phyloP scores from a whole-genome alignment of 2,797 vertebrate genomes.

The Carcharodon carcharias region DNA sequence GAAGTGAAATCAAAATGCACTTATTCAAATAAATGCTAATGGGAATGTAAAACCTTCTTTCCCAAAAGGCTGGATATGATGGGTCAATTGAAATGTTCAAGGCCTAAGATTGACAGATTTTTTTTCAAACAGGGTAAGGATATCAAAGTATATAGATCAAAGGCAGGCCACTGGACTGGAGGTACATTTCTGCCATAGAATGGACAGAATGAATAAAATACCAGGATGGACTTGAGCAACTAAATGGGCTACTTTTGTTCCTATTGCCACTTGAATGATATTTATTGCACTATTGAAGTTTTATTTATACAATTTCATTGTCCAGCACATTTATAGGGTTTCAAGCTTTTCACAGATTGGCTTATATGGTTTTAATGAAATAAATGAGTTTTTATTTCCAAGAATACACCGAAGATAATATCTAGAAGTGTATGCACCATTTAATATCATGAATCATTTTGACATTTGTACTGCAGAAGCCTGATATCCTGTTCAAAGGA shows the following conservation, averaged over 20 bases:
- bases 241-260: neutral
- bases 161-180: neutral
- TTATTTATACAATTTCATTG: neutral
- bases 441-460: neutral
- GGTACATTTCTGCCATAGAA: neutral
- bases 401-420: neutral
- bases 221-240: neutral
- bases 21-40: neutral
- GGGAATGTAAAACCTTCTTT: neutral
- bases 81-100: neutral
- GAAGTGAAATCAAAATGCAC: neutral
- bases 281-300: neutral
- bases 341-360: neutral
- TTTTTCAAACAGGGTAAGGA: neutral
- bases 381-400: neutral
- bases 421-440: neutral
- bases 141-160: neutral
- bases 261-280: neutral
- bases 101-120: neutral
- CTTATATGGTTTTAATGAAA: neutral
- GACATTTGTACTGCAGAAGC: slow-evolving; percentile 58
- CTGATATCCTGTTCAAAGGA: slow-evolving; percentile 66
- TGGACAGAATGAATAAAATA: too few species aligned
- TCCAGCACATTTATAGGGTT: neutral
- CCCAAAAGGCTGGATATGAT: neutral